A percentile compares a stretch with the other conserved stretches of the same genome.
Conservation (phyloP, 2,888 invertebrate genomes). For the Pyralis farinalis region DNA sequence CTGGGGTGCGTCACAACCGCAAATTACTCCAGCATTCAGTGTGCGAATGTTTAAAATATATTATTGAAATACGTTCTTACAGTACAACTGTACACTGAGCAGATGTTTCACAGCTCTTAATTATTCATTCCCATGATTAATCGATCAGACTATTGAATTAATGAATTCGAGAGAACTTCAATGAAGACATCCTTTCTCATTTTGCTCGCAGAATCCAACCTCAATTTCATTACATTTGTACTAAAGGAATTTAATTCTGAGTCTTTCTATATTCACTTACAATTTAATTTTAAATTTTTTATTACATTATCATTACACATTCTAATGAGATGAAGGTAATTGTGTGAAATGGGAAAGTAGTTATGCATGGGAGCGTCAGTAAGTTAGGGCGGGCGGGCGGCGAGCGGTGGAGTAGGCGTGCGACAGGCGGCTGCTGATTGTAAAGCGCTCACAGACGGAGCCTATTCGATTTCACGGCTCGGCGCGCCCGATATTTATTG, state of each 20-base stretch:
- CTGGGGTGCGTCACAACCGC: slow-evolving; percentile 54
- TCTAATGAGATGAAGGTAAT: not conserved
- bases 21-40: slow-evolving; percentile 71
- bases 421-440: slow-evolving; percentile 77
- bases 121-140: slow-evolving; percentile 30
- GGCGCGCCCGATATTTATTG: slow-evolving; percentile 78
- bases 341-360: slow-evolving; percentile 36
- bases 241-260: no score
- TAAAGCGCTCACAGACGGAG: slow-evolving; percentile 79
- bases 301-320: no score
- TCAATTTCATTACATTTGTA: no score
- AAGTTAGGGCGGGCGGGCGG: slow-evolving; percentile 53
- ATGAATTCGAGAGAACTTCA: not conserved
- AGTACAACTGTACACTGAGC: slow-evolving; percentile 32
- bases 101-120: slow-evolving; percentile 53
- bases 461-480: slow-evolving; percentile 81
- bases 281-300: no score
- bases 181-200: no score
- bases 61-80: slow-evolving; percentile 59
- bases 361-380: slow-evolving; percentile 61
- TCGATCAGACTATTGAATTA: slow-evolving; percentile 5
- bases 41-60: slow-evolving; percentile 74
- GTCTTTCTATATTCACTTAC: no score
- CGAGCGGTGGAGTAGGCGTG: slow-evolving; percentile 44
- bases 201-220: no score